These are phyloP conservation scores for Drosophila seguyi DNA, from an alignment of 1,140 invertebrate genomes.

Conservation along the genomic window DNA sequence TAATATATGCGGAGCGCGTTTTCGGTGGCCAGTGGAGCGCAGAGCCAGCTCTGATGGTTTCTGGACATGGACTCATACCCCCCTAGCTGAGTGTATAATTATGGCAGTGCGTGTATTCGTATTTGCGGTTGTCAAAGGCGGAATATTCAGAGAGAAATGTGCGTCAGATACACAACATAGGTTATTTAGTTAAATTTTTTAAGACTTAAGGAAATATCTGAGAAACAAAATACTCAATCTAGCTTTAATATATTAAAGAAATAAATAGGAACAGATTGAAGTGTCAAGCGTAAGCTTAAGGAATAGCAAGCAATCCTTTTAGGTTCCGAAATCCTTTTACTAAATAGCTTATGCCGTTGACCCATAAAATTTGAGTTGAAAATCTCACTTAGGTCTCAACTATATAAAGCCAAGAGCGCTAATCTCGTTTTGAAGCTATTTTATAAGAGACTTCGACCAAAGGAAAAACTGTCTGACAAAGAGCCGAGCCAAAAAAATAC, in stretches of 20 bases:
- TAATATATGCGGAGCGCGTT: conserved; percentile 77
- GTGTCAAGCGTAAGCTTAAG: no score
- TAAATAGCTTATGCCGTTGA: not conserved
- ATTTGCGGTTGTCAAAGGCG: conserved; percentile 21
- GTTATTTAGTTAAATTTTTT: not conserved
- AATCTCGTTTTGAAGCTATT: conserved; percentile 37
- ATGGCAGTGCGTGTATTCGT: conserved; percentile 16
- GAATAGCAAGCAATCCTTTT: not conserved
- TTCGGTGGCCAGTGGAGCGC: conserved; percentile 45
- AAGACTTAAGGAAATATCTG: not conserved
- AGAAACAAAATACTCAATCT: no score
- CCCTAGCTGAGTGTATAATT: conserved; percentile 41
- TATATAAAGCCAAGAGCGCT: conserved; percentile 14
- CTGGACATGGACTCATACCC: conserved; percentile 34
- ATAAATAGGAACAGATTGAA: not conserved
- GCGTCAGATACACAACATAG: not conserved
- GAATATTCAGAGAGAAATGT: not conserved
- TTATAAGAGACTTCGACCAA: conserved; percentile 28
- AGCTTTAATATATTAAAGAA: not conserved
- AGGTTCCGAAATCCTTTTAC: not conserved
- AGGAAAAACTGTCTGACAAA: conserved; percentile 42
- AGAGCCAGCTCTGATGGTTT: conserved; percentile 17
- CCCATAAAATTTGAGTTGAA: not conserved
- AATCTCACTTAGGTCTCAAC: not conserved
- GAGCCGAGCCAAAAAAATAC: conserved; percentile 31